Conservation (phyloP, 1,140 invertebrate species). For the Apis laboriosa region DNA sequence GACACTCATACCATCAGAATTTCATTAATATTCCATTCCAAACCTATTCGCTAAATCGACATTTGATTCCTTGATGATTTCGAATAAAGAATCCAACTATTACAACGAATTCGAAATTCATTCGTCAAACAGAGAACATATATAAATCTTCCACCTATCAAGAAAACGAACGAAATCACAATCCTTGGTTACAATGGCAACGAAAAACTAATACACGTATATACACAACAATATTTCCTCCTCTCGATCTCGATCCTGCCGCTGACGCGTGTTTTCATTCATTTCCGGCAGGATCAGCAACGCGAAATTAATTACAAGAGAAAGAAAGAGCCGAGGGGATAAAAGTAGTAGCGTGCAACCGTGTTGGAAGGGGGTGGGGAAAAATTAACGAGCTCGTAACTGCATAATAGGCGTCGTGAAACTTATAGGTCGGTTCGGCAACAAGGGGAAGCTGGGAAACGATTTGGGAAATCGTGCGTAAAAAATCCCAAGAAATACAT, state of each 20-base stretch:
- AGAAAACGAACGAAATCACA: no score
- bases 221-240: background rate
- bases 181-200: no score
- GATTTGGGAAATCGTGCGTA: conserved; percentile 40
- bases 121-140: no score
- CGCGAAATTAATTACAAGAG: conserved; percentile 58
- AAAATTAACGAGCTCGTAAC: conserved; percentile 63
- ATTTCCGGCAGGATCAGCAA: conserved; percentile 43
- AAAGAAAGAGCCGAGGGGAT: conserved; percentile 4
- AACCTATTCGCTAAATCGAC: no score
- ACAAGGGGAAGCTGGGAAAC: background rate
- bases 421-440: conserved; percentile 53
- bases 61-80: no score
- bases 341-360: conserved; percentile 18
- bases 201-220: background rate
- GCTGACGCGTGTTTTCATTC: conserved; percentile 49
- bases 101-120: no score
- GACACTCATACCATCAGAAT: no score
- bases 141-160: no score
- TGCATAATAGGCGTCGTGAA: conserved; percentile 57
- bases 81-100: no score
- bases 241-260: conserved; percentile 44
- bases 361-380: conserved; percentile 14
- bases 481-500: conserved; percentile 41
- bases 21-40: no score